Base-by-base conservation (phyloP, 2,888 invertebrate species). In the Dromius quadrimaculatus region DNA sequence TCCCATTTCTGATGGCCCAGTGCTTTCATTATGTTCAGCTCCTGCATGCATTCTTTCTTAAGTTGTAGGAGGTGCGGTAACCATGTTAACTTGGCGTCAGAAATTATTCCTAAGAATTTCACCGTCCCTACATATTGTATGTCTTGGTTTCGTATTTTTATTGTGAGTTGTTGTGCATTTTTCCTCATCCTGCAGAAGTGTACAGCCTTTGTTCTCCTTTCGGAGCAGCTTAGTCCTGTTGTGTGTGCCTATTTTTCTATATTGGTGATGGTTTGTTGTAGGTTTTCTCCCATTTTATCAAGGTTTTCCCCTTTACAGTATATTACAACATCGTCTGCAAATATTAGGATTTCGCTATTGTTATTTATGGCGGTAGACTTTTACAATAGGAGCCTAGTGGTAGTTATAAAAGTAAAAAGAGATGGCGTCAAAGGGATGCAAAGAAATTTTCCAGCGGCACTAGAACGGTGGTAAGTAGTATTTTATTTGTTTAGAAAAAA, bases 261-360 rank as follows among this genome's bases (percentile, higher is more conserved):
- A 5, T 50, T 32, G 20, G 74, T 28, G 2, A 74, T 62, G 3
- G 70, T 34, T 15, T 59, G 1, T 41, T 74, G 71, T 13, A 73
- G 15, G 0, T 32, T 6, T 23, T 41, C 1, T 66, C 68, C 43
- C 2, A 32, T 50, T 1, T 45, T 41, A 57, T 62, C 62, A 6
- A 65, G 8, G 15, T 64, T 50, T 38, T 69, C 69, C 11, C 59
- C 73, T 54, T 11, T 62, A 17, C 34, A 13, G 17, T 57, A 62
- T 5, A 69, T 23, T 0, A 68, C 71, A 6, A 74, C 11, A 15
- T 74, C 74, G 9, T 74, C 73, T 1, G 70, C 74, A 17, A 66
- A 71, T 5, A 69, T n/a, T n/a, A n/a, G n/a, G n/a, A n/a, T n/a
- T n/a, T n/a, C n/a, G n/a, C n/a, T n/a, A n/a, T n/a, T n/a, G n/a